These are phyloP conservation scores for Astropecten irregularis DNA, from an alignment of 53 echinoderm and acorn worm species.

Conservation along the genomic window DNA sequence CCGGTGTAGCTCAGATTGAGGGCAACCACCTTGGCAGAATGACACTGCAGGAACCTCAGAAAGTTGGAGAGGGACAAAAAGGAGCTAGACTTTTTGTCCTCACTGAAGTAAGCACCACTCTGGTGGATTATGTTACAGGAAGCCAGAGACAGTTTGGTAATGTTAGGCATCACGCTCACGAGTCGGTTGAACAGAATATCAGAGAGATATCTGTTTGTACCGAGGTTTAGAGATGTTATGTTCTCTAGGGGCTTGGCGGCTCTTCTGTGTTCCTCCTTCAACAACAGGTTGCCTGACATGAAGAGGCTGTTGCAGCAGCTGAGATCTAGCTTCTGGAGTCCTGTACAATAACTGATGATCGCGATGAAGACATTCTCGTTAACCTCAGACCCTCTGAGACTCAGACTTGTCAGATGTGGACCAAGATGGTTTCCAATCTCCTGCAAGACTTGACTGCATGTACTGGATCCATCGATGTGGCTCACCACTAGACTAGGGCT, in stretches of 20 bases:
- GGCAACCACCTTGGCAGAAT: slow-evolving; percentile 29
- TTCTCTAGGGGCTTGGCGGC: slow-evolving; percentile 53
- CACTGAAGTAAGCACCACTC: slow-evolving; percentile 57
- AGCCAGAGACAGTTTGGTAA: slow-evolving; percentile 79
- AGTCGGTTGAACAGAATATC: slow-evolving; percentile 80
- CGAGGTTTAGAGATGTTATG: slow-evolving; percentile 62
- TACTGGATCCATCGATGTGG: slow-evolving; percentile 79
- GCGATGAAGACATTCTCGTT: slow-evolving; percentile 75
- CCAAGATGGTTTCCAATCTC: slow-evolving; percentile 86
- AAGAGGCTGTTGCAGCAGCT: slow-evolving; percentile 92
- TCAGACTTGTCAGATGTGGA: slow-evolving; percentile 70
- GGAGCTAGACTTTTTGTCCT: slow-evolving; percentile 52
- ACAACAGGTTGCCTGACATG: slow-evolving; percentile 95
- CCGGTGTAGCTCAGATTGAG: slow-evolving; percentile 83
- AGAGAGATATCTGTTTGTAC: slow-evolving; percentile 74
- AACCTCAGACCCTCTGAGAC: slow-evolving; percentile 87
- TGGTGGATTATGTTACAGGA: slow-evolving; percentile 90
- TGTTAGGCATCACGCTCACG: slow-evolving; percentile 58
- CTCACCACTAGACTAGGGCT: slow-evolving; percentile 86
- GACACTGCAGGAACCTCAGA: slow-evolving; percentile 52
- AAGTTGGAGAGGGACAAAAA: slow-evolving; percentile 81
- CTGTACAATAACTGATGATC: slow-evolving; percentile 75
- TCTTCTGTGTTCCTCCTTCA: slow-evolving; percentile 48
- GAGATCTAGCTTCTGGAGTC: slow-evolving; percentile 68
- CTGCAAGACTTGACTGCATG: slow-evolving; percentile 63